Base-by-base conservation (phyloP, 2,797 vertebrate species). In the Emydoidea blandingii region DNA sequence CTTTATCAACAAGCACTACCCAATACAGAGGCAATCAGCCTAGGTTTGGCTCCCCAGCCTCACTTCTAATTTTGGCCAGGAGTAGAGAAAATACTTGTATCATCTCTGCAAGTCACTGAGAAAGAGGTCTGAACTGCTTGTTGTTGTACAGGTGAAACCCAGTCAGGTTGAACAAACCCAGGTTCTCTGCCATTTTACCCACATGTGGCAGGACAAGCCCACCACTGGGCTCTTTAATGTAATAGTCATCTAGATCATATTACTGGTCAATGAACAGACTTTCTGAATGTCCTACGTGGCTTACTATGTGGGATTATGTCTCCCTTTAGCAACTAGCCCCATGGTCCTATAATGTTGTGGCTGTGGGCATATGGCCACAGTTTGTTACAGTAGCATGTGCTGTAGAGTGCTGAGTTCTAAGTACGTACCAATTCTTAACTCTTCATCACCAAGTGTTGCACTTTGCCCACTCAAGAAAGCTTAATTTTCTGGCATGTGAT, bases 401-500 rank as follows among this genome's bases (percentile, higher is more conserved):
- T 74, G 3, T 41, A 88, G 31, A 14, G 44, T 41, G 52, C 29
- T 54, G 57, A 4, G 53, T 41, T 81, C 68, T 34, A 44, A 68
- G 72, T 34, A 16, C 59, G 0, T 29, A 23, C 57, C 34, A 25
- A 12, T 78, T 81, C 76, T 74, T 86, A 79, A 21, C 56, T 76
- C 41, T 89, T 95, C 15, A n/a, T 65, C 41, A 56, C 86, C 50
- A 23, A 0, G 19, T 78, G 80, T 94, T 62, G 68, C 16, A 68
- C 84, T 88, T 72, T 50, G 8, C 50, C 15, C 72, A 25, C 47
- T 84, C 21, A 52, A 79, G 37, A 10, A 52, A 34, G 52, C 72
- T 81, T 81, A 3, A 8, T 90, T 93, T 88, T 88, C 78, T 90
- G 41, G 49, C 41, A 41, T n/a, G 12, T 44, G 88, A 84, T 88